Evolutionary conservation across 2,113 vertebrate species (phyloP), one percentile per base, ranked within the genome.

Genomic region (Paratilapia polleni): DNA sequence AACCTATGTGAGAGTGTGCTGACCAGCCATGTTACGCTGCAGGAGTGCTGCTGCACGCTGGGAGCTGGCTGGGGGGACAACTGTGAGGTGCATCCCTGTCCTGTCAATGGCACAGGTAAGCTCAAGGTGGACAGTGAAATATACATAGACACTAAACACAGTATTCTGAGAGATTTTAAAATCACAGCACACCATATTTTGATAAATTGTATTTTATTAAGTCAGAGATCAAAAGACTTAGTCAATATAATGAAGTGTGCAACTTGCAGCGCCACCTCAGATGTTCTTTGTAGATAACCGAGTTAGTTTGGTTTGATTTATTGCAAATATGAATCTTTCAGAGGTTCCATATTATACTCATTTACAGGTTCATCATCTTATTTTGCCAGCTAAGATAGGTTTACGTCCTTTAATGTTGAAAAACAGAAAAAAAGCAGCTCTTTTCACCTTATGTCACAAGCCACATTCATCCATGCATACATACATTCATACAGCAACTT

Each of bases 1-100:
- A 98, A 99, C 90, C 96, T 99, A 93, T 99, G 98, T 80, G 98
- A 99, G 87, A 99, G 97, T 0, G 98, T 99, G 59, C 95, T 99
- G 90, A 97, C 97, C 2, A 97, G 97, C 90, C 97, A 97, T 1
- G 96, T 99, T 54, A 99, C 98, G 80, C 97, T 97, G 84, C 96
- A 98, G 91, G 98, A 99, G 88, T 99, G 98, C 92, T 99, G 98
- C 96, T 99, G 98, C 80, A 99, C 98, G 0, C 95, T 99, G 56
- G 98, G 98, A 12, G 98, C 97, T 0, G 98, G 98, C 56, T 99
- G 98, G 98, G 98, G 98, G 0, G 98, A 99, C 81, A 99, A 99
- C 96, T 99, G 98, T 60, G 98, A 99, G 95, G 97, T 99, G 62
- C 96, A 97, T 88, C 98, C 98, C 3, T 99, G 98, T 81, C 98